Percentiles rank a stretch among this genome's conserved stretches.
These are phyloP conservation scores for Conger conger DNA, from an alignment of 2,113 vertebrate species.

Conservation along the genomic window DNA sequence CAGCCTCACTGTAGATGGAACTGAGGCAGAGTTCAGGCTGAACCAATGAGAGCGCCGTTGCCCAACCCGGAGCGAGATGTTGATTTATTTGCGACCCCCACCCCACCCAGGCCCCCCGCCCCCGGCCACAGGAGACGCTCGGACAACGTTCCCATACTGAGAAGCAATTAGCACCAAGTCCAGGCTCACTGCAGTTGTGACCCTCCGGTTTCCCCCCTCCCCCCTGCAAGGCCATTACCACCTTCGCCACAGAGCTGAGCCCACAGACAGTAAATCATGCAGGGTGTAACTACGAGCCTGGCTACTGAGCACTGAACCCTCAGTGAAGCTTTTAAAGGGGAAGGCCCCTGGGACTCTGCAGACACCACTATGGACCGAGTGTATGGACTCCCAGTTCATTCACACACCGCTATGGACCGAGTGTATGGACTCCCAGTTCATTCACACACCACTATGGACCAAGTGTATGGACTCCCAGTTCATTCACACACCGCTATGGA, in stretches of 20 bases:
- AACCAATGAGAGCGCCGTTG: not conserved
- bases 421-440: not conserved
- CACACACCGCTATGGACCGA: no score
- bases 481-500: not conserved
- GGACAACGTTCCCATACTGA: slow-evolving; percentile 12
- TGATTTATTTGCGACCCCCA: slow-evolving; percentile 17
- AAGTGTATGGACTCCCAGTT: not conserved
- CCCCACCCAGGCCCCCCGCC: not conserved
- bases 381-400: not conserved
- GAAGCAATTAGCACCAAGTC: slow-evolving; percentile 1
- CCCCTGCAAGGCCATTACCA: slow-evolving; percentile 14
- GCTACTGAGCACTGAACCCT: not conserved
- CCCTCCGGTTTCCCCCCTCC: not conserved
- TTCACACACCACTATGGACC: not conserved
- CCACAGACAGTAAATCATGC: slow-evolving; percentile 14
- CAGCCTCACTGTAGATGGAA: not conserved
- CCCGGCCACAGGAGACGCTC: not conserved
- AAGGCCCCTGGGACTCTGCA: not conserved
- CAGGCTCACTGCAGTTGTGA: not conserved
- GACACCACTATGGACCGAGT: not conserved
- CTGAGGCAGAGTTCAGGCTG: not conserved
- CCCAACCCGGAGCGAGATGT: not conserved
- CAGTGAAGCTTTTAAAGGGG: slow-evolving; percentile 7
- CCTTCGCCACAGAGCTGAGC: not conserved
- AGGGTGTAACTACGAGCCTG: not conserved